These are phyloP conservation scores for Tenthredo mesomela DNA, from an alignment of 2,888 invertebrate genomes.

Conservation along the genomic window DNA sequence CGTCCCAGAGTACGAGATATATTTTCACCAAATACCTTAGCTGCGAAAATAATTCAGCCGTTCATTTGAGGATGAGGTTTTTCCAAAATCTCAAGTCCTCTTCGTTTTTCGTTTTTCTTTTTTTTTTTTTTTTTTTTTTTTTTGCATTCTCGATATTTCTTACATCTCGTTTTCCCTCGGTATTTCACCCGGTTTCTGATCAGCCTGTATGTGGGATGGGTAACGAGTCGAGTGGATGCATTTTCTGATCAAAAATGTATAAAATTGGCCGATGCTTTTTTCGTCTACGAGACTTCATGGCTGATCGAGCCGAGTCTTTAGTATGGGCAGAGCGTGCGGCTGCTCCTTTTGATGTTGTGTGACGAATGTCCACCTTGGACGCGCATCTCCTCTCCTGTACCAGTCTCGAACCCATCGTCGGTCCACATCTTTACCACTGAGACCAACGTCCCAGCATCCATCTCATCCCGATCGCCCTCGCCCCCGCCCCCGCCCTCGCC, in stretches of 20 bases:
- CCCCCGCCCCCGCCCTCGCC: conserved; percentile 53
- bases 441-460: conserved; percentile 56
- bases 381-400: conserved; percentile 70
- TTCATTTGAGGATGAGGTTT: background rate
- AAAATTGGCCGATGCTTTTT: conserved; percentile 51
- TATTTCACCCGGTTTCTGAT: conserved; percentile 12
- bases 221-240: conserved; percentile 40
- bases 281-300: conserved; percentile 67
- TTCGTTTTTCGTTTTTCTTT: no score
- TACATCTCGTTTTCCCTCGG: background rate
- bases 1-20: no score
- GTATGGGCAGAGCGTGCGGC: conserved; percentile 75
- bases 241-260: conserved; percentile 51
- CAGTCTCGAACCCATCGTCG: conserved; percentile 50
- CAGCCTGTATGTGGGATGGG: conserved; percentile 38
- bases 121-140: no score
- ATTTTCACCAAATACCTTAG: background rate
- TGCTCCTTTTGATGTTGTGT: conserved; percentile 77
- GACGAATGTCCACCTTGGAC: conserved; percentile 77
- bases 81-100: background rate
- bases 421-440: conserved; percentile 46
- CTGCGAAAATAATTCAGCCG: background rate
- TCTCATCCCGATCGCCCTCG: conserved; percentile 58
- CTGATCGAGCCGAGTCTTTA: conserved; percentile 76
- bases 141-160: no score